Conservation (phyloP, 2,113 vertebrate species). For the Aspidoscelis tigris region DNA sequence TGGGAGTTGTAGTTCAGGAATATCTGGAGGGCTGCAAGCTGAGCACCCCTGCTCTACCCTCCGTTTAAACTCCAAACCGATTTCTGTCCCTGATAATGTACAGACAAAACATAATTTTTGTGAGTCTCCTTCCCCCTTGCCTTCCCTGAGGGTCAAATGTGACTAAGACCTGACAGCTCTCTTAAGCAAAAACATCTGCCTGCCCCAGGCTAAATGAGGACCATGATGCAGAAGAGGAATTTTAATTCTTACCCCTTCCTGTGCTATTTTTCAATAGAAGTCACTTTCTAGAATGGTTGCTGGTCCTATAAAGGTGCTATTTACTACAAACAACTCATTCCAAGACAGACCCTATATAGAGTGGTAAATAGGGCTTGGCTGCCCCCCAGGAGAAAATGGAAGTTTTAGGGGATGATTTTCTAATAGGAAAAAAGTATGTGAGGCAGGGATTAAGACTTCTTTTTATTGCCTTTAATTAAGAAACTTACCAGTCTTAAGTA, state of each 20-base stretch:
- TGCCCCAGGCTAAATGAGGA: background rate
- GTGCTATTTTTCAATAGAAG: background rate
- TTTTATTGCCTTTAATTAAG: background rate
- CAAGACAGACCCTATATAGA: background rate
- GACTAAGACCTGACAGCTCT: background rate
- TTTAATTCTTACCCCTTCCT: background rate
- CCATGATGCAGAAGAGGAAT: background rate
- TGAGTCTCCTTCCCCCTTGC: background rate
- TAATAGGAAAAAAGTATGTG: background rate
- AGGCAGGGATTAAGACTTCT: background rate
- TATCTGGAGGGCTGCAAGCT: background rate
- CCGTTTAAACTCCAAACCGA: background rate
- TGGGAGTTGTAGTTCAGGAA: too few species aligned
- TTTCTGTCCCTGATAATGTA: background rate
- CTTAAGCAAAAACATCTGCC: background rate
- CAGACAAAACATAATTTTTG: background rate
- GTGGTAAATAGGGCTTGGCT: background rate
- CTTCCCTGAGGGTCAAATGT: background rate
- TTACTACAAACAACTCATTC: background rate
- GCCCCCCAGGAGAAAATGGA: background rate
- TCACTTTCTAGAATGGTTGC: background rate
- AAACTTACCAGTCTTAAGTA: background rate
- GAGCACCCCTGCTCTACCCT: background rate
- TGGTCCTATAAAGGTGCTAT: background rate
- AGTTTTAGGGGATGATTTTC: background rate